Base-by-base conservation (phyloP, 2,888 invertebrate species). In the Pycnomerus fuliginosus region DNA sequence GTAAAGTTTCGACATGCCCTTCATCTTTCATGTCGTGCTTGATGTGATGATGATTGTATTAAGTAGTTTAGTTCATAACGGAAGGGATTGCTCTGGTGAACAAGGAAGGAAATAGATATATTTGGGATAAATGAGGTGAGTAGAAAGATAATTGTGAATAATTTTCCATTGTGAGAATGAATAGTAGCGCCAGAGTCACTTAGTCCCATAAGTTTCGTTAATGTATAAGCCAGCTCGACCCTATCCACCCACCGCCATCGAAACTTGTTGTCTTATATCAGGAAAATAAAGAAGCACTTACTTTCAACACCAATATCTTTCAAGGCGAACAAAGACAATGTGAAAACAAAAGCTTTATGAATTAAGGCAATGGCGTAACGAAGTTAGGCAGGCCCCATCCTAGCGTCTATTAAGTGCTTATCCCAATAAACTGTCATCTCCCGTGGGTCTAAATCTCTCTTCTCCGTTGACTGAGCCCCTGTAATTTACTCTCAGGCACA, bases 391-490 rank as follows among this genome's bases (percentile, higher is more conserved):
- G 52, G 53, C 56, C 41, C 44, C 43, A 36, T 43, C 52, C 40
- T 57, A 45, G 59, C 61, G 59, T 62, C 68, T 66, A 68, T 69
- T 68, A 68, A 69, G 69, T 67, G 68, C 68, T 68, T 68, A 69
- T 69, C 67, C 68, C 68, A 67, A 69, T 69, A 69, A 69, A 69
- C 68, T 69, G 68, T 67, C 68, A 67, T 69, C 63, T 67, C 67
- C 61, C 65, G 56, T 53, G 67, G 61, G 66, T 58, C 58, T 49
- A 58, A 64, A 56, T 56, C 58, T 57, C 55, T 57, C 58, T 62
- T 62, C 56, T 50, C 53, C 56, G 60, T 61, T 53, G 58, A 56
- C 59, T 61, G 61, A 64, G 61, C 60, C 65, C 60, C 58, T 62
- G 66, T 66, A 68, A 68, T 68, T 66, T 65, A 66, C 65, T 61